Conservation (phyloP, 2,797 vertebrate genomes). For the Ispidina lecontei region DNA sequence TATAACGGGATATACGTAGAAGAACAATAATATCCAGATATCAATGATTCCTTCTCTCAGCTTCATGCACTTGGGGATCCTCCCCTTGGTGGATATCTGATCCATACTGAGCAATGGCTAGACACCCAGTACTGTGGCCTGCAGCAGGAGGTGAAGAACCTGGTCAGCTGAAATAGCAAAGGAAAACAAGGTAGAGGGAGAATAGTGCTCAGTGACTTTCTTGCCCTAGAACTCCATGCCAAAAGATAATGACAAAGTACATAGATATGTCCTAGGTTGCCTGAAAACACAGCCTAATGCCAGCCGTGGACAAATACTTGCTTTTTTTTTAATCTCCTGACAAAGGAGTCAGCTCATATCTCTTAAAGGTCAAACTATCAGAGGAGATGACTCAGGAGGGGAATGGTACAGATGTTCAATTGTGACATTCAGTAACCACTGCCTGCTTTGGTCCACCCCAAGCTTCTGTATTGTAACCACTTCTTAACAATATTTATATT, state of each 20-base stretch:
- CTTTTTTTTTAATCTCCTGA: background rate
- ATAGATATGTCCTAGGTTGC: background rate
- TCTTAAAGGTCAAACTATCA: background rate
- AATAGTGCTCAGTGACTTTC: background rate
- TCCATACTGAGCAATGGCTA: background rate
- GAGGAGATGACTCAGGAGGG: background rate
- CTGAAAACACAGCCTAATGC: slow-evolving; percentile 1
- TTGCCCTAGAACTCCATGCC: background rate
- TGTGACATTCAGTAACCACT: background rate
- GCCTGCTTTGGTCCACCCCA: background rate
- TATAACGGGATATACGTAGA: background rate
- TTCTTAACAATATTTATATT: slow-evolving; percentile 16
- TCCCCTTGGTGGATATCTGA: background rate
- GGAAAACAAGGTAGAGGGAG: background rate
- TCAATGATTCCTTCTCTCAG: background rate
- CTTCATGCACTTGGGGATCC: background rate
- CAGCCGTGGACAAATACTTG: background rate
- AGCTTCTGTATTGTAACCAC: background rate
- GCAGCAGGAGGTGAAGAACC: background rate
- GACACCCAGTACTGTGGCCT: background rate
- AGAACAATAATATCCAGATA: background rate
- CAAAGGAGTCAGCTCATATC: background rate
- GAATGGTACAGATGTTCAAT: background rate
- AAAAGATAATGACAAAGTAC: slow-evolving; percentile 15
- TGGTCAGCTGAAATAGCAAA: background rate